These are phyloP conservation scores for Sorex fumeus DNA, from an alignment of 2,113 vertebrate genomes.

Conservation along the genomic window DNA sequence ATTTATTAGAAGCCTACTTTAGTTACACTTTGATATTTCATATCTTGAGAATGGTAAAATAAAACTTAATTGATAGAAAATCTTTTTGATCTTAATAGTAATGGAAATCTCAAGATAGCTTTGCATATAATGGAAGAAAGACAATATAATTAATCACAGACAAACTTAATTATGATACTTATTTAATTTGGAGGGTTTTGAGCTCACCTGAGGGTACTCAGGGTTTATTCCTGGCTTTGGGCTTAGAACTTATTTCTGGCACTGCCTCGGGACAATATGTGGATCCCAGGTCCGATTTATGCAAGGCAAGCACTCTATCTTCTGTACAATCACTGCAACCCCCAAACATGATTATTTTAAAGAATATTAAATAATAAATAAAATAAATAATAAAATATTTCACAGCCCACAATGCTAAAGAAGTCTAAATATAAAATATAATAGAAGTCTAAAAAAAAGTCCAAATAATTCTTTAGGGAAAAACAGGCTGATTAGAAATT, in stretches of 20 bases:
- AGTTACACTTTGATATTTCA: neutral
- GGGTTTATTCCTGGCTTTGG: no score
- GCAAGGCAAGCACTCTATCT: no score
- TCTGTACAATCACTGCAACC: no score
- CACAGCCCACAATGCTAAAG: neutral
- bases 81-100: slow-evolving; percentile 2
- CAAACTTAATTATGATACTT: neutral
- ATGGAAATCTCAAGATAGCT: slow-evolving; percentile 45
- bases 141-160: neutral
- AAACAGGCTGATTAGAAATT: slow-evolving; percentile 8
- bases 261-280: no score
- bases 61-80: slow-evolving; percentile 43
- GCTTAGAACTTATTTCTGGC: no score
- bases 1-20: slow-evolving; percentile 43
- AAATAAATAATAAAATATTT: no score
- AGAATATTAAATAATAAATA: neutral
- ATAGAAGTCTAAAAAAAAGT: no score
- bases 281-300: no score
- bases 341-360: slow-evolving; percentile 7
- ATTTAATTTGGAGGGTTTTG: no score
- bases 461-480: neutral
- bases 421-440: no score
- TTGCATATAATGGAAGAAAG: slow-evolving; percentile 25
- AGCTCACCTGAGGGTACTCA: no score
- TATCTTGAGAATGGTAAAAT: slow-evolving; percentile 27